A percentile compares a stretch with the other conserved stretches of the same genome.
Evolutionary conservation across 2,797 vertebrate genomes (phyloP).

Genomic region (Psittacula echo): DNA sequence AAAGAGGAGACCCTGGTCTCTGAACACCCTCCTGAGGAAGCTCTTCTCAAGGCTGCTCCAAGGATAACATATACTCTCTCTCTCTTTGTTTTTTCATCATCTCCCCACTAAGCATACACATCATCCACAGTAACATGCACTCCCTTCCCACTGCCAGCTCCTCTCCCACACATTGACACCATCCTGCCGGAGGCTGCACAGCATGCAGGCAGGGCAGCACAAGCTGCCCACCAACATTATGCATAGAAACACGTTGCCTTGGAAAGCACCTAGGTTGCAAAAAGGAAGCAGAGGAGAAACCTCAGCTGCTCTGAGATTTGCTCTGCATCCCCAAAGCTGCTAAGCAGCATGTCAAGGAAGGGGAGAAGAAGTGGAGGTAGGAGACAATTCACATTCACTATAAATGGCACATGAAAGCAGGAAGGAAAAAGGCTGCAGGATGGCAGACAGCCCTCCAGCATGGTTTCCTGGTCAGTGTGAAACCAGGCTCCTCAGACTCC

Average conservation of each 20-base stretch:
- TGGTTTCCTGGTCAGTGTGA: neutral
- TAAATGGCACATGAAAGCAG: neutral
- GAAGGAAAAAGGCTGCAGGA: neutral
- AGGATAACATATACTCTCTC: neutral
- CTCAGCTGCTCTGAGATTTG: neutral
- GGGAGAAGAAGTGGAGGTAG: neutral
- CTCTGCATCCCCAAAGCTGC: neutral
- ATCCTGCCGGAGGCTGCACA: neutral
- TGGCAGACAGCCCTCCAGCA: neutral
- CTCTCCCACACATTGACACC: neutral
- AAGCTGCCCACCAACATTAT: neutral
- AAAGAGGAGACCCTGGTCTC: neutral
- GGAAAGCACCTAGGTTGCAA: neutral
- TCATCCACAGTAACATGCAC: neutral
- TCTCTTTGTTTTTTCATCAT: no score
- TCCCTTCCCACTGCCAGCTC: neutral
- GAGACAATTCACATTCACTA: neutral
- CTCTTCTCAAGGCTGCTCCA: neutral
- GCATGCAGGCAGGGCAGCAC: neutral
- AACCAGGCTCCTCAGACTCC: neutral
- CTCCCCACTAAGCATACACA: neutral
- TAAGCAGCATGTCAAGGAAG: neutral
- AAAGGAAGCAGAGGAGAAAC: neutral
- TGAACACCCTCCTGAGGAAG: neutral
- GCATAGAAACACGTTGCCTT: rapidly evolving